Base-by-base conservation (phyloP, 2,113 vertebrate genomes). In the Syngnathoides biaculeatus region DNA sequence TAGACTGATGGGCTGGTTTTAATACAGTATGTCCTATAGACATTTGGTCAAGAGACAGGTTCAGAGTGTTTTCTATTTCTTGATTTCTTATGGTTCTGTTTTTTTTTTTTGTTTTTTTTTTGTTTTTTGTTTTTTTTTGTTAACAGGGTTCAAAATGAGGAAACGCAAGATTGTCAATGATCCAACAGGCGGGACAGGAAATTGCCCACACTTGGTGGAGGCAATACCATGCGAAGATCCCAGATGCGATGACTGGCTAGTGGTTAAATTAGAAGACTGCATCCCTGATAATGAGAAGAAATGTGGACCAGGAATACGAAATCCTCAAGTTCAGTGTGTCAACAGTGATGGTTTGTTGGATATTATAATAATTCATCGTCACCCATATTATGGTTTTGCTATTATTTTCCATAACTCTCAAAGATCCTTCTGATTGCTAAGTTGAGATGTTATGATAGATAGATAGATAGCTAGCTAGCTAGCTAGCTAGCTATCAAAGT, bases 221-320 rank as follows among this genome's bases (percentile, higher is more conserved):
- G 95, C 96, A 26, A 96, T 99, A 73, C 96, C 96, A 0, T 99
- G 97, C 72, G 97, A 99, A 19, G 96, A 99, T 14, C 96, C 97
- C 3, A 93, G 94, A 68, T 99, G 97, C 87, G 97, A 93, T 0
- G 94, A 96, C 15, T 99, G 97, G 97, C 92, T 93, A 64, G 89
- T 98, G 42, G 74, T 86, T 2, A 91, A 84, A 62, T 89, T 98
- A n/a, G 94, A 95, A 58, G 91, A 92, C 42, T 99, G 97, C 39
- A 69, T 95, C 66, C 95, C 96, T 0, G 96, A 98, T 80, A 96
- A 97, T 7, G 94, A 93, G 35, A 94, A 79, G 67, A 84, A 89
- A 0, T 98, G 97, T 70, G 97, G 96, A 15, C 92, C 94, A 0
- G 97, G 96, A 12, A 93, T 94, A 0, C 96, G 96, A 77, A 92